phyloP scores from a whole-genome alignment of 2,113 vertebrate genomes.

The Colossoma macropomum region DNA sequence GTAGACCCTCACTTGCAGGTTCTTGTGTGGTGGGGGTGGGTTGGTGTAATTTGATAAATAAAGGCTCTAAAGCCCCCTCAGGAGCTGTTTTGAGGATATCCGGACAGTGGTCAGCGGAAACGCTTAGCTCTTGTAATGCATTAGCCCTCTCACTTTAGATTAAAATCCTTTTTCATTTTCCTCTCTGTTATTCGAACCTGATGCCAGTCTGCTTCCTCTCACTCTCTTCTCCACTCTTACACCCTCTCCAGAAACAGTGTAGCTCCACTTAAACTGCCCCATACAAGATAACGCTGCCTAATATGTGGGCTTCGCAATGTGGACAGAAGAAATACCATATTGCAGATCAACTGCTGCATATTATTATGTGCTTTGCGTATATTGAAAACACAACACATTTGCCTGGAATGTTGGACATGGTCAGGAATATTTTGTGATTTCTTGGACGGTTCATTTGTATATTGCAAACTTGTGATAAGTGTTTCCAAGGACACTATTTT shows the following conservation, averaged over 20 bases:
- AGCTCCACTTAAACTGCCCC: not conserved
- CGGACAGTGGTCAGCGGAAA: slow-evolving; percentile 17
- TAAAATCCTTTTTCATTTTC: slow-evolving; percentile 3
- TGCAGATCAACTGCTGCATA: too few relatives aligned
- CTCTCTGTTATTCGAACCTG: not conserved
- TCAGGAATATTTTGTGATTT: not conserved
- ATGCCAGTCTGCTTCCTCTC: not conserved
- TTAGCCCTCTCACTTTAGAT: slow-evolving; percentile 27
- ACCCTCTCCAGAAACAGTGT: not conserved
- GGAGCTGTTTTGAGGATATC: slow-evolving; percentile 29
- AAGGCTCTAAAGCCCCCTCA: not conserved
- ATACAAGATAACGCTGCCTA: not conserved
- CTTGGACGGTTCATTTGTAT: too few relatives aligned
- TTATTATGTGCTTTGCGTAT: too few relatives aligned
- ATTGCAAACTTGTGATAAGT: too few relatives aligned
- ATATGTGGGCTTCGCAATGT: not conserved
- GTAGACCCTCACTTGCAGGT: slow-evolving; percentile 2
- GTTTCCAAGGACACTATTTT: too few relatives aligned
- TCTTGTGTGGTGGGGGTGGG: slow-evolving; percentile 2
- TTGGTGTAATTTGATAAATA: slow-evolving; percentile 32
- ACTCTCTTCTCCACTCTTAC: not conserved
- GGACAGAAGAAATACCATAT: too few relatives aligned
- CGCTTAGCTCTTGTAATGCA: slow-evolving; percentile 15
- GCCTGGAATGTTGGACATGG: too few relatives aligned
- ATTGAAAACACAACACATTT: too few relatives aligned